A percentile compares a stretch with the other conserved stretches of the same genome.
phyloP scores from a whole-genome alignment of 2,797 vertebrate species.

The Tolypeutes matacus region DNA sequence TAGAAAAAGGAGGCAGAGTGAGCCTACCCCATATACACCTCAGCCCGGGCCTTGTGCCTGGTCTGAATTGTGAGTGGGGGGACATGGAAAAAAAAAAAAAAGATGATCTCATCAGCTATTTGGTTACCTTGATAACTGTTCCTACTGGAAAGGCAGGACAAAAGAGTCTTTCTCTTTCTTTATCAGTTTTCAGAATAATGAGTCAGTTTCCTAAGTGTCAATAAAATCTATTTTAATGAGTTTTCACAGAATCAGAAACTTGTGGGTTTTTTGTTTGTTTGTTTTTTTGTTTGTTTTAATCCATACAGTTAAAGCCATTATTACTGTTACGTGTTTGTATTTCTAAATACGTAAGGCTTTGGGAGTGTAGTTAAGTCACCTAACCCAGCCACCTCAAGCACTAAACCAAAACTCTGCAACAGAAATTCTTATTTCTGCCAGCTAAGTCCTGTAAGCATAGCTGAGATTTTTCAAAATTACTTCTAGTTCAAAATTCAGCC shows the following conservation, averaged over 20 bases:
- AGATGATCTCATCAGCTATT: slow-evolving; percentile 37
- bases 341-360: slow-evolving; percentile 56
- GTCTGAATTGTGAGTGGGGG: no score
- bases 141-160: not conserved
- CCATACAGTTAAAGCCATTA: slow-evolving; percentile 15
- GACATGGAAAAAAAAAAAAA: no score
- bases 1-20: no score
- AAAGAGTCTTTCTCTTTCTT: slow-evolving; percentile 44
- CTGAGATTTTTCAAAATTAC: slow-evolving; percentile 46
- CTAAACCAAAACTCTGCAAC: not conserved
- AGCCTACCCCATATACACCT: no score
- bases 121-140: slow-evolving; percentile 22
- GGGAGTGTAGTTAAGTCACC: not conserved
- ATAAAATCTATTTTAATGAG: slow-evolving; percentile 56
- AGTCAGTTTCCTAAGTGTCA: slow-evolving; percentile 16
- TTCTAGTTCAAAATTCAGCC: slow-evolving; percentile 63
- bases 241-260: slow-evolving; percentile 50
- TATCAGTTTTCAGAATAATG: slow-evolving; percentile 49
- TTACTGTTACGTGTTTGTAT: slow-evolving; percentile 34
- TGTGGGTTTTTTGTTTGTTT: slow-evolving; percentile 39
- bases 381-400: slow-evolving; percentile 8
- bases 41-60: no score
- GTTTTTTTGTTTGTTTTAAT: slow-evolving; percentile 62
- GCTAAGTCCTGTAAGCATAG: not conserved
- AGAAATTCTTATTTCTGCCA: slow-evolving; percentile 54